phyloP scores from a whole-genome alignment of 2,797 vertebrate species.

The Octomys mimax region DNA sequence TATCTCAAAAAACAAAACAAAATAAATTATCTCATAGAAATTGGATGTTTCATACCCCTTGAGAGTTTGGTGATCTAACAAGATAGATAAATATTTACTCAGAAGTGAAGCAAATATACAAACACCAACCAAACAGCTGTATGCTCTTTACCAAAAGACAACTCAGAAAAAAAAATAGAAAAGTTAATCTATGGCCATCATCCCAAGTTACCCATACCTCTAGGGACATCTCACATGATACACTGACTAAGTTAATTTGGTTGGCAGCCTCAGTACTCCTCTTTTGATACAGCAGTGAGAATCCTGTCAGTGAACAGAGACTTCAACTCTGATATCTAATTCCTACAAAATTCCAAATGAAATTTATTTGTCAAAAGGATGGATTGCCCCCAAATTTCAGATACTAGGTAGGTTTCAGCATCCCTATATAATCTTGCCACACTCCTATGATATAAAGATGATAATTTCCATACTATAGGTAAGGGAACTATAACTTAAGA shows the following conservation, averaged over 20 bases:
- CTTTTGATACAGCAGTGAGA: background rate
- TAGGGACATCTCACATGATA: background rate
- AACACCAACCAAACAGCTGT: slow-evolving; percentile 6
- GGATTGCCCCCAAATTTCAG: background rate
- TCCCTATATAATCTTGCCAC: background rate
- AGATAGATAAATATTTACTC: slow-evolving; percentile 70
- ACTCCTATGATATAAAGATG: too few species aligned
- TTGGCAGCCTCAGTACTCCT: too few species aligned
- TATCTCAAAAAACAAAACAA: background rate
- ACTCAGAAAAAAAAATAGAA: background rate
- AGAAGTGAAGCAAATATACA: slow-evolving; percentile 5
- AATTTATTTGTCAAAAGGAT: background rate
- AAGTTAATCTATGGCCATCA: background rate
- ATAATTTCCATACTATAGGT: background rate
- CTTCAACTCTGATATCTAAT: background rate
- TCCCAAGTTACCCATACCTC: background rate
- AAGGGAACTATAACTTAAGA: background rate
- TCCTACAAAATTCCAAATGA: background rate
- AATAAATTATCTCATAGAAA: background rate
- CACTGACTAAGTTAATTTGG: background rate
- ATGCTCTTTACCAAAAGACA: slow-evolving; percentile 25
- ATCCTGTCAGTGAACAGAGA: fast-evolving
- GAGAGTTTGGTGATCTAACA: slow-evolving; percentile 16
- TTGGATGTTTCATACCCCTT: background rate
- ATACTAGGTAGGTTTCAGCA: background rate